phyloP scores from a whole-genome alignment of 2,888 invertebrate genomes.

The Spodoptera exigua region DNA sequence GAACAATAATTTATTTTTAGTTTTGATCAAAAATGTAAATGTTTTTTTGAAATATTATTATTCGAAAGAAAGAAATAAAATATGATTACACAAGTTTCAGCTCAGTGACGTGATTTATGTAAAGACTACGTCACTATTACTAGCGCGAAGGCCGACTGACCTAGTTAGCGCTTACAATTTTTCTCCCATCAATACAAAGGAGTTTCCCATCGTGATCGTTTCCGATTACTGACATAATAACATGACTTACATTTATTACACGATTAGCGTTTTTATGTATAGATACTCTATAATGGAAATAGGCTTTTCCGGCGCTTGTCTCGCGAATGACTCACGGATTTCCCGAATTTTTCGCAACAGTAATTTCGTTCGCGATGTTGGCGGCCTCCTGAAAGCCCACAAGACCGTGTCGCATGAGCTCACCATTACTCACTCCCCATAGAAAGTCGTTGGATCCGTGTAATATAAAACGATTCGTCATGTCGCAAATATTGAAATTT shows the following conservation, averaged over 20 bases:
- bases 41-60: not conserved
- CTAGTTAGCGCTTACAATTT: constrained; percentile 25
- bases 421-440: constrained; percentile 78
- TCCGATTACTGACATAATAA: constrained; percentile 72
- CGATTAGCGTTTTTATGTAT: constrained; percentile 66
- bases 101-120: constrained; percentile 43
- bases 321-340: constrained; percentile 83
- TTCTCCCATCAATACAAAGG: constrained; percentile 56
- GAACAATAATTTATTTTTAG: constrained; percentile 11
- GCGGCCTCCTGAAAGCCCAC: constrained; percentile 77
- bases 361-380: constrained; percentile 38
- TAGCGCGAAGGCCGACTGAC: constrained; percentile 21
- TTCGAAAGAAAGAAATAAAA: not conserved
- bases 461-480: constrained; percentile 72
- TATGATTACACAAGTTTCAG: constrained; percentile 7
- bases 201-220: constrained; percentile 71
- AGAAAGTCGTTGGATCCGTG: constrained; percentile 75
- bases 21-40: not conserved
- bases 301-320: constrained; percentile 81
- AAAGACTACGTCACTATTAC: constrained; percentile 11
- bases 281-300: constrained; percentile 72
- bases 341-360: constrained; percentile 79
- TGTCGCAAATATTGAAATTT: constrained; percentile 63
- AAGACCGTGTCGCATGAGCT: constrained; percentile 69
- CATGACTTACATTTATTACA: constrained; percentile 73